Percentiles rank a stretch among this genome's conserved stretches.
These are phyloP conservation scores for Thamnophis elegans DNA, from an alignment of 2,797 vertebrate species.

Conservation along the genomic window DNA sequence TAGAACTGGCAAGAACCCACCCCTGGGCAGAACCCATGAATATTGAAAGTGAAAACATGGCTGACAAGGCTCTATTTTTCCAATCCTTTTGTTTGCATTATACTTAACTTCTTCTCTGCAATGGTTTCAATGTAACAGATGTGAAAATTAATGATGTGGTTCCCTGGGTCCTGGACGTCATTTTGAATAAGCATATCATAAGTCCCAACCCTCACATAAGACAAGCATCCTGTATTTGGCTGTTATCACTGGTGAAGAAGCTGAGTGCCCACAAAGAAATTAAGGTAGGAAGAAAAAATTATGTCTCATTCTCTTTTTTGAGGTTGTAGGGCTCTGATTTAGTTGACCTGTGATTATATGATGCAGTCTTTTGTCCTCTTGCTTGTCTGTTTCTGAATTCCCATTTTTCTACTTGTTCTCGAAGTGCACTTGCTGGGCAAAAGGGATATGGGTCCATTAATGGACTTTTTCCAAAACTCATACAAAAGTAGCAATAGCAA, in stretches of 20 bases:
- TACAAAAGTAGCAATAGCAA: no score
- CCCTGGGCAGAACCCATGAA: no score
- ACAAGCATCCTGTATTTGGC: slow-evolving; percentile 96
- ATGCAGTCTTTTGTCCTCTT: not conserved
- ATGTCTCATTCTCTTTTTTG: fast-evolving
- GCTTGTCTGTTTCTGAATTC: not conserved
- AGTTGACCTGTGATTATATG: not conserved
- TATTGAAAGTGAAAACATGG: not conserved
- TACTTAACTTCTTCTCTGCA: fast-evolving
- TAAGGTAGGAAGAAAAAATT: slow-evolving; percentile 74
- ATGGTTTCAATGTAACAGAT: slow-evolving; percentile 69
- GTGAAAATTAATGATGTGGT: slow-evolving; percentile 89
- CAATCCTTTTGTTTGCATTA: not conserved
- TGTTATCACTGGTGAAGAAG: slow-evolving; percentile 93
- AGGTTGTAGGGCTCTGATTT: not conserved
- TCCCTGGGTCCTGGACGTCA: slow-evolving; percentile 87
- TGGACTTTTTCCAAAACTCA: not conserved
- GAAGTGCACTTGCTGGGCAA: not conserved
- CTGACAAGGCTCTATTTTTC: not conserved
- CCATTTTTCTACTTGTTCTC: not conserved
- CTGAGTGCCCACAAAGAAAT: slow-evolving; percentile 89
- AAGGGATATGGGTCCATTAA: not conserved
- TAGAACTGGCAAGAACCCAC: no score
- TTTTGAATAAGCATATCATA: slow-evolving; percentile 87
- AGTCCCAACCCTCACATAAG: slow-evolving; percentile 92